Evolutionary conservation across 2,888 invertebrate genomes (phyloP).

Genomic region (Leucoma salicis): DNA sequence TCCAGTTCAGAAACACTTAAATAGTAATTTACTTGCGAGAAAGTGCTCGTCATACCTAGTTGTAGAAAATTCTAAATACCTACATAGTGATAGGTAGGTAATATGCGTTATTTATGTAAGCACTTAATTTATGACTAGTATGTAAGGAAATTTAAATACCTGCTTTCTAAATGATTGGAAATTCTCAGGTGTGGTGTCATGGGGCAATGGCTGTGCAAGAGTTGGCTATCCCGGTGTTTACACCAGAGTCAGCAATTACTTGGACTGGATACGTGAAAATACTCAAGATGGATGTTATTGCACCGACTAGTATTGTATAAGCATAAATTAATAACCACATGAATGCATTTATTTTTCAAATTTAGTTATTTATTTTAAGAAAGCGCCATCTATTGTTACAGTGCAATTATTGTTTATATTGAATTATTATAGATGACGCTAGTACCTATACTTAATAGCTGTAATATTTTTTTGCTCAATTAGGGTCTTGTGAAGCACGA

Average conservation of each 20-base stretch:
- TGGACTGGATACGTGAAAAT: constrained; percentile 91
- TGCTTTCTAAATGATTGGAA: neutral
- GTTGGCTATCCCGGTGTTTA: constrained; percentile 93
- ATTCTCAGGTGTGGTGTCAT: constrained; percentile 88
- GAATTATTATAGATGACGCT: constrained; percentile 13
- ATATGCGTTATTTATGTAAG: too few relatives aligned
- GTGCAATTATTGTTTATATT: neutral
- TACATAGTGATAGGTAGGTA: too few relatives aligned
- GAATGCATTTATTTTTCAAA: constrained; percentile 29
- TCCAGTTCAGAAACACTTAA: too few relatives aligned
- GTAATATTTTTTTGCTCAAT: too few relatives aligned
- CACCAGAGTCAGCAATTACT: constrained; percentile 90
- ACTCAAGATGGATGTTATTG: constrained; percentile 92
- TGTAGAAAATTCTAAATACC: too few relatives aligned
- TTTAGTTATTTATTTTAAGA: constrained; percentile 10
- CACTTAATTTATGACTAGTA: too few relatives aligned
- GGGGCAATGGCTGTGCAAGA: constrained; percentile 94
- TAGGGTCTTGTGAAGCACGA: too few relatives aligned
- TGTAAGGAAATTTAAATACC: too few relatives aligned
- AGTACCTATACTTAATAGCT: too few relatives aligned
- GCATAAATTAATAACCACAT: constrained; percentile 8
- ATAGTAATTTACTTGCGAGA: too few relatives aligned
- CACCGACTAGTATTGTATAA: constrained; percentile 68
- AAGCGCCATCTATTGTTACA: constrained; percentile 18
- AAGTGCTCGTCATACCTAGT: too few relatives aligned